These are phyloP conservation scores for Epinotia bilunana DNA, from an alignment of 2,888 invertebrate species.

Conservation along the genomic window DNA sequence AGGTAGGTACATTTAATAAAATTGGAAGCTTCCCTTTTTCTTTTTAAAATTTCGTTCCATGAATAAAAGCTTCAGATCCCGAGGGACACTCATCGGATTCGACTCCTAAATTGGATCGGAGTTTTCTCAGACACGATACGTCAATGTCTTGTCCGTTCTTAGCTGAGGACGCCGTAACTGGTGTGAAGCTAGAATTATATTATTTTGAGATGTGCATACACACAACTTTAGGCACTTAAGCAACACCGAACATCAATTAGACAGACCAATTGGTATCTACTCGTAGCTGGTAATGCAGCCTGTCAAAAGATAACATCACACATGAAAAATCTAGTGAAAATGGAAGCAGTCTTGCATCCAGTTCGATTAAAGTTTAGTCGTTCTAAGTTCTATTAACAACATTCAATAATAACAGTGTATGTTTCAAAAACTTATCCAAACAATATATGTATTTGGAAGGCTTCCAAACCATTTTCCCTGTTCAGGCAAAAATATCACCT, in stretches of 20 bases:
- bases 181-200: constrained; percentile 26
- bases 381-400: constrained; percentile 49
- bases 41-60: constrained; percentile 69
- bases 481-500: constrained; percentile 73
- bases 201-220: constrained; percentile 2
- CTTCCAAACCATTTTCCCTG: constrained; percentile 78
- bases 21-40: constrained; percentile 41
- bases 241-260: neutral
- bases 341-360: constrained; percentile 8
- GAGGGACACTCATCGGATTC: constrained; percentile 72
- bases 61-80: constrained; percentile 71
- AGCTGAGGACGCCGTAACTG: constrained; percentile 50
- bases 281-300: too few relatives aligned
- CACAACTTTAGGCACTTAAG: neutral
- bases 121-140: constrained; percentile 69
- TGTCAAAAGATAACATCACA: neutral
- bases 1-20: constrained; percentile 39
- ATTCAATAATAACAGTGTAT: constrained; percentile 72
- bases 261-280: too few relatives aligned
- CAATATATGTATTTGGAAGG: constrained; percentile 73
- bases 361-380: constrained; percentile 34
- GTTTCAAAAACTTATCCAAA: constrained; percentile 74
- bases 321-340: neutral
- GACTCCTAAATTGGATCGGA: constrained; percentile 75
- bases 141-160: constrained; percentile 64